phyloP scores from a whole-genome alignment of 2,888 invertebrate species.

The Tholera decimalis region DNA sequence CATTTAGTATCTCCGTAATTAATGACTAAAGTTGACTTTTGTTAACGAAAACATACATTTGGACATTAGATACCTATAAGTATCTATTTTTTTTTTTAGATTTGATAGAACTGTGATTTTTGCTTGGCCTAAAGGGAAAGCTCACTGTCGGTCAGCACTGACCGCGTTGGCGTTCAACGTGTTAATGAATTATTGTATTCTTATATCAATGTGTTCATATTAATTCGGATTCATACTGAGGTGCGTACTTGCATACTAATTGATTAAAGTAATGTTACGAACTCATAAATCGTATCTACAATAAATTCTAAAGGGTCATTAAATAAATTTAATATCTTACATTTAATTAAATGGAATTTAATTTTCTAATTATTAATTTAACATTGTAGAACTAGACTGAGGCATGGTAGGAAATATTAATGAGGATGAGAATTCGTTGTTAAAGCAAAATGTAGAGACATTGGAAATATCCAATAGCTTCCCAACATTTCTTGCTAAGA shows the following conservation, averaged over 20 bases:
- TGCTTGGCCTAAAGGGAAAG: no score
- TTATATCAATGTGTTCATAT: background rate
- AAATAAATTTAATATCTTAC: slow-evolving; percentile 11
- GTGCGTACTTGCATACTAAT: background rate
- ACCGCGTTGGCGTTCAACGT: no score
- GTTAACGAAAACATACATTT: no score
- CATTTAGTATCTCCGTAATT: no score
- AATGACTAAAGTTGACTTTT: no score
- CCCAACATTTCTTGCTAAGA: slow-evolving; percentile 12
- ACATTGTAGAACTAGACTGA: slow-evolving; percentile 5
- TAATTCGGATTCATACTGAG: background rate
- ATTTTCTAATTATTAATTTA: slow-evolving; percentile 19
- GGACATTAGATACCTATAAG: no score
- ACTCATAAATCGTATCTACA: background rate
- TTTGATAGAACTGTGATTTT: no score
- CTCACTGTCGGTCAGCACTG: no score
- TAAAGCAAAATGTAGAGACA: slow-evolving; percentile 9
- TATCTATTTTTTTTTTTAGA: no score
- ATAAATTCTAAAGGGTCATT: slow-evolving; percentile 9
- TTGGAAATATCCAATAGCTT: slow-evolving; percentile 22
- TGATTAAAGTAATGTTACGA: background rate
- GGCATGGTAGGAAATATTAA: slow-evolving; percentile 9
- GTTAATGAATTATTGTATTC: no score
- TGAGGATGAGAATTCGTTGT: slow-evolving; percentile 1
- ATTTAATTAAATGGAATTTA: slow-evolving; percentile 12